These are phyloP conservation scores for Mya arenaria DNA, from an alignment of 1,140 invertebrate genomes.

Conservation along the genomic window DNA sequence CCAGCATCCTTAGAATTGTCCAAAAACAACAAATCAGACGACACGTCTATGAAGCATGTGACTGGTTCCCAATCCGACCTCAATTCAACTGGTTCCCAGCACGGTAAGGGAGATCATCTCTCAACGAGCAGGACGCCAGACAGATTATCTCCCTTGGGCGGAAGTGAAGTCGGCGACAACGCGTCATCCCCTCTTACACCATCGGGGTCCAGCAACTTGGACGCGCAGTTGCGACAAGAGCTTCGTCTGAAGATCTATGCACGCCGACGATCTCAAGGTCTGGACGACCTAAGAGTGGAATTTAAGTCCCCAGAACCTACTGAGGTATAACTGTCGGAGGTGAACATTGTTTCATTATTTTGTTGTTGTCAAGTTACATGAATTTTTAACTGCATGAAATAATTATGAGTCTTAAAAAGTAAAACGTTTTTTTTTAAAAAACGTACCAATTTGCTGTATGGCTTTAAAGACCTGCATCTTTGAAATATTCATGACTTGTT, in stretches of 20 bases:
- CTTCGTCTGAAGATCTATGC: conserved; percentile 46
- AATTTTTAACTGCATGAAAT: too few species aligned
- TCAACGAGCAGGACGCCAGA: neutral
- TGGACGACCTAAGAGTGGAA: conserved; percentile 49
- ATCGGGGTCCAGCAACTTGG: neutral
- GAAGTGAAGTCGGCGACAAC: conserved; percentile 26
- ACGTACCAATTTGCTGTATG: too few species aligned
- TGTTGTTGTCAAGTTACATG: too few species aligned
- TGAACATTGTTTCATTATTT: neutral
- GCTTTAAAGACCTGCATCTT: too few species aligned
- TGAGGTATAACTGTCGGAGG: conserved; percentile 20
- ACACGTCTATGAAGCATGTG: neutral
- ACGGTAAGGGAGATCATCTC: neutral
- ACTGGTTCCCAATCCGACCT: neutral
- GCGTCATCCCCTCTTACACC: conserved; percentile 30
- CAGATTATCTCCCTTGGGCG: neutral
- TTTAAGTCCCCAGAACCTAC: conserved; percentile 50
- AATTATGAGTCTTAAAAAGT: too few species aligned
- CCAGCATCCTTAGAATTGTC: conserved; percentile 10
- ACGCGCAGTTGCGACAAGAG: conserved; percentile 28
- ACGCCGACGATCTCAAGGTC: conserved; percentile 41
- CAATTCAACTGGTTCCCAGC: conserved; percentile 17
- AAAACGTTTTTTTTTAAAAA: too few species aligned
- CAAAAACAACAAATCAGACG: conserved; percentile 1
- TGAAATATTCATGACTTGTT: too few species aligned